phyloP scores from a whole-genome alignment of 2,797 vertebrate genomes.

The Ctenosaura bakeri region DNA sequence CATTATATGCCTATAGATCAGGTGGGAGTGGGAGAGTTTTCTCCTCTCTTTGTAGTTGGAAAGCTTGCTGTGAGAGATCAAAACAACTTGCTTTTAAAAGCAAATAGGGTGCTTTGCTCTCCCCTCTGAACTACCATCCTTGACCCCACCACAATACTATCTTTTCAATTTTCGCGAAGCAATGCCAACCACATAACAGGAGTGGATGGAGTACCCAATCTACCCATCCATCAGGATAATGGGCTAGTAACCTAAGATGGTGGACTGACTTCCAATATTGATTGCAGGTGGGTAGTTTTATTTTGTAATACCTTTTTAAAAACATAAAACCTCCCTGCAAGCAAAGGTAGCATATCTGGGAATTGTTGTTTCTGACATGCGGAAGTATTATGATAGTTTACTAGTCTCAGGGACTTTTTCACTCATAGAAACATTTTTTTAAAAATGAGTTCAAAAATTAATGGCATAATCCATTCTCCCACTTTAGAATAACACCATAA shows the following conservation, averaged over 20 bases:
- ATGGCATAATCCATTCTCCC: not conserved
- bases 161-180: not conserved
- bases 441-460: not conserved
- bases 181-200: constrained; percentile 8
- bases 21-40: not conserved
- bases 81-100: constrained; percentile 32
- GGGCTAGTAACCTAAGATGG: not conserved
- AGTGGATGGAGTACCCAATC: not conserved
- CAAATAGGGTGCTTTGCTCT: constrained; percentile 11
- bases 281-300: no score
- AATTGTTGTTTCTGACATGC: not conserved
- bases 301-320: not conserved
- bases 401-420: not conserved
- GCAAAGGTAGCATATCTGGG: not conserved
- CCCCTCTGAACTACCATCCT: no score
- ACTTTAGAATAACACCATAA: not conserved
- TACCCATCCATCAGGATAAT: not conserved
- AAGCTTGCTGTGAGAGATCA: constrained; percentile 6
- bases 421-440: no score
- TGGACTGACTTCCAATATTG: no score
- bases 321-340: not conserved
- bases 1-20: not conserved
- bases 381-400: not conserved
- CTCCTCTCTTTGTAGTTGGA: not conserved
- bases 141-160: not conserved